Evolutionary conservation across 2,113 vertebrate species (phyloP), one percentile per base, ranked within the genome.

Genomic region (Ptychochromis oligacanthus): DNA sequence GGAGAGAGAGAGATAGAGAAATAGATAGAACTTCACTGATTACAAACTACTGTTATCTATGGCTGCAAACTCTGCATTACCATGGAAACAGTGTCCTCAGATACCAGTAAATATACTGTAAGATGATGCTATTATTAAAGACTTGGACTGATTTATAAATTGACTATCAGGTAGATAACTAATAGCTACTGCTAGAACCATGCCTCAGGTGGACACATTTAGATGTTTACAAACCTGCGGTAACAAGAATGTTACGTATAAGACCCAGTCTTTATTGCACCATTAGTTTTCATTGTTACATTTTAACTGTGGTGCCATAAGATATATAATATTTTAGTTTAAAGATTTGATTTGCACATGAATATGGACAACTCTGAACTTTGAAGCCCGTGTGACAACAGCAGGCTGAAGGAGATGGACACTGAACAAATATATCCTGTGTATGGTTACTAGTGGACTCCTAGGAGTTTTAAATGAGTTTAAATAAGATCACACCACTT

Each of bases 21-120:
- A n/a, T n/a, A n/a, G n/a, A n/a, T n/a, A n/a, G 7, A 76, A 56
- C 49, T 34, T 65, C 31, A 65, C 38, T 85, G 59, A 90, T 65
- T 62, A 74, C 65, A 78, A 80, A 67, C 79, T 80, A 79, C 75
- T 77, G 38, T 74, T 65, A 83, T 88, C 79, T 77, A 70, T 1
- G 22, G 87, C 59, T 82, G 75, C 58, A 75, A 87, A 78, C 85
- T 82, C 61, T 80, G 52, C 75, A 79, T 90, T 58, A 22, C 92
- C 87, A 91, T 94, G 84, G 91, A 88, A 88, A 93, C 82, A 58
- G 85, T 83, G 60, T 55, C 49, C 74, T 88, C 0, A 83, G 80
- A 83, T 70, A 84, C 85, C 61, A 75, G 76, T 79, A 79, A 89
- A 90, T 82, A 82, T 58, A 61, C 24, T 62, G 61, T 62, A 80